phyloP scores from a whole-genome alignment of 2,113 vertebrate species.

The Peromyscus leucopus region DNA sequence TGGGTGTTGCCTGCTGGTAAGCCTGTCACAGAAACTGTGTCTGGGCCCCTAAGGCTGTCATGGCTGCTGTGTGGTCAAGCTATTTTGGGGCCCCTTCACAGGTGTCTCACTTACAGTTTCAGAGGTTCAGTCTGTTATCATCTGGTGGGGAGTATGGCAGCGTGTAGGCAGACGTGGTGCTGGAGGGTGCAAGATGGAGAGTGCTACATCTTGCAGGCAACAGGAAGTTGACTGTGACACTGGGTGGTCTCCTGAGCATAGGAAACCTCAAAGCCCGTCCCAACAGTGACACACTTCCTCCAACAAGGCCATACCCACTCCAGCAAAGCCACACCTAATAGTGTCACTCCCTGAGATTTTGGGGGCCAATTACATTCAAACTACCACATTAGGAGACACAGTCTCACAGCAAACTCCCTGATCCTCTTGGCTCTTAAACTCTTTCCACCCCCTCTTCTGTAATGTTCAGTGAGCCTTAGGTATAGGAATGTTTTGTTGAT shows the following conservation, averaged over 20 bases:
- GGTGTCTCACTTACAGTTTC: neutral
- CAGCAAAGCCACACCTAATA: too few species aligned
- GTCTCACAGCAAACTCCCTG: neutral
- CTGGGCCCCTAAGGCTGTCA: too few species aligned
- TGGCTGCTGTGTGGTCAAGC: too few species aligned
- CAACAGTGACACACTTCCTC: too few species aligned
- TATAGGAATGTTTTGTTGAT: neutral
- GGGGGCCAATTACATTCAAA: neutral
- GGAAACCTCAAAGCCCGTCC: too few species aligned
- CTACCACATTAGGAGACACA: neutral
- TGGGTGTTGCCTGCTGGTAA: too few species aligned
- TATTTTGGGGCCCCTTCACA: too few species aligned
- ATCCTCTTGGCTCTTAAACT: neutral
- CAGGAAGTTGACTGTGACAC: neutral
- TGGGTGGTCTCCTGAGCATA: neutral
- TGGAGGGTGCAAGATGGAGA: neutral
- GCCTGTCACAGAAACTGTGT: too few species aligned
- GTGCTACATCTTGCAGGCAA: neutral
- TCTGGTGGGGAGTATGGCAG: neutral
- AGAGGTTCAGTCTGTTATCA: neutral
- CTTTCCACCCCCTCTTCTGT: neutral
- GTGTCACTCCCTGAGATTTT: neutral
- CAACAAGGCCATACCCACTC: too few species aligned
- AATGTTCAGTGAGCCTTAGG: neutral
- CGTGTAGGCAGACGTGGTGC: neutral